Base-by-base conservation (phyloP, 2,888 invertebrate species). In the Pristionchus exspectatus region DNA sequence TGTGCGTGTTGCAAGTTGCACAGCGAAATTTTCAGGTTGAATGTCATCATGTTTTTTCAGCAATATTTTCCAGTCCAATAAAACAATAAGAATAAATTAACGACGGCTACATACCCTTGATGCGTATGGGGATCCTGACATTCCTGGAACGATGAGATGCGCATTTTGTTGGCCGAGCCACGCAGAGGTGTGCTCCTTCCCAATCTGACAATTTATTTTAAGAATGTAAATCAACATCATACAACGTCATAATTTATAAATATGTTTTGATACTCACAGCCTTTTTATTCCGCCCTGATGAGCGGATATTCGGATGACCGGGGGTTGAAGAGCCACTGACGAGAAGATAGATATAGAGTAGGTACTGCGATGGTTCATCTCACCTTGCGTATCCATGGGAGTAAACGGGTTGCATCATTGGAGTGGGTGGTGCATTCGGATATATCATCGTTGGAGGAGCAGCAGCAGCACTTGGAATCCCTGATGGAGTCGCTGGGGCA, bases 241-340 rank as follows among this genome's bases (percentile, higher is more conserved):
- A n/a, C n/a, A n/a, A n/a, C n/a, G 27, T 72, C 7, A 33, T 72
- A 14, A 14, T 0, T 14, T 4, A 69, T 50, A 9, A 9, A 50
- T 50, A 63, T 63, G 44, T 3, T 0, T 50, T 50, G 12, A n/a
- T n/a, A 44, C 38, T 77, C 21, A 54, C 81, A 7, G 81, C 81
- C 54, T 81, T 81, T 30, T 0, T n/a, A 50, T n/a, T 54, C 10
- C 16, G 81, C n/a, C n/a, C 81, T 54, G 81, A 54, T 27, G 81
- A 81, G 0, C 81, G 50, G 50, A 54, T 27, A 18, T 77, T 74
- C 16, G 77, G 50, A 21, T 77, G n/a, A n/a, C 50, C 44, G 3
- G 77, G 77, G 24, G 77, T 77, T 12, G 77, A 77, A 7, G 77
- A 77, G n/a, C 77, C 77, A 77, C 50, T 77, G 50, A 44, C n/a